phyloP scores from a whole-genome alignment of 2,888 invertebrate species.

The Auanema freiburgensis region DNA sequence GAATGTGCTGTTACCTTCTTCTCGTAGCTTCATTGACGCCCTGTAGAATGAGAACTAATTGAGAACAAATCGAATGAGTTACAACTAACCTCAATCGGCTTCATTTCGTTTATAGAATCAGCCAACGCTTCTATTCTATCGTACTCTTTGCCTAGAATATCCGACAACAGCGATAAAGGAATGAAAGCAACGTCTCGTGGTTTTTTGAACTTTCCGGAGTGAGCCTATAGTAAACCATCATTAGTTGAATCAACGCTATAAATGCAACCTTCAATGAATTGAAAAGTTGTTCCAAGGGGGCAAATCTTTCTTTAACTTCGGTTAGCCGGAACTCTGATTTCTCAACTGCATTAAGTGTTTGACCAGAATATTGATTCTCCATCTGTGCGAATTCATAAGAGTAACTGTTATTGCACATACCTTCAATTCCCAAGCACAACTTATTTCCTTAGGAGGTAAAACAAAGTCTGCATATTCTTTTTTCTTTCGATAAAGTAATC shows the following conservation, averaged over 20 bases:
- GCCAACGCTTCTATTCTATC: not conserved
- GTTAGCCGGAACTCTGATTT: conserved; percentile 30
- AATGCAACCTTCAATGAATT: conserved; percentile 28
- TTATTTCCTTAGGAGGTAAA: conserved; percentile 27
- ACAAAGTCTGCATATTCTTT: not conserved
- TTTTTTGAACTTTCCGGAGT: conserved; percentile 27
- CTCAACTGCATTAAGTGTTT: conserved; percentile 33
- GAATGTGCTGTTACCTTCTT: conserved; percentile 8
- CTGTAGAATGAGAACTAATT: not conserved
- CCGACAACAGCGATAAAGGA: conserved; percentile 43
- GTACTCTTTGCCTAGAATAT: conserved; percentile 45
- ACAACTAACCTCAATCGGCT: not conserved
- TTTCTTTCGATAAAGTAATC: conserved; percentile 28
- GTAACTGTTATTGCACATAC: conserved; percentile 2
- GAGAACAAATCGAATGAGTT: not conserved
- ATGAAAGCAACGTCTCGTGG: conserved; percentile 49
- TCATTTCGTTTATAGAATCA: not conserved
- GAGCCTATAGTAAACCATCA: conserved; percentile 17
- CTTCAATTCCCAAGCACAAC: conserved; percentile 12
- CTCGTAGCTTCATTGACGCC: conserved; percentile 9
- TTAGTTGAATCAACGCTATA: not conserved
- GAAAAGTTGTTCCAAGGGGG: conserved; percentile 35
- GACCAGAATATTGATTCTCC: conserved; percentile 30
- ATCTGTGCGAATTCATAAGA: conserved; percentile 11
- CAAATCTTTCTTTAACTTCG: conserved; percentile 33